Evolutionary conservation across 2,888 invertebrate genomes (phyloP), one percentile per base, ranked within the genome.

Genomic region (Polia nebulosa): DNA sequence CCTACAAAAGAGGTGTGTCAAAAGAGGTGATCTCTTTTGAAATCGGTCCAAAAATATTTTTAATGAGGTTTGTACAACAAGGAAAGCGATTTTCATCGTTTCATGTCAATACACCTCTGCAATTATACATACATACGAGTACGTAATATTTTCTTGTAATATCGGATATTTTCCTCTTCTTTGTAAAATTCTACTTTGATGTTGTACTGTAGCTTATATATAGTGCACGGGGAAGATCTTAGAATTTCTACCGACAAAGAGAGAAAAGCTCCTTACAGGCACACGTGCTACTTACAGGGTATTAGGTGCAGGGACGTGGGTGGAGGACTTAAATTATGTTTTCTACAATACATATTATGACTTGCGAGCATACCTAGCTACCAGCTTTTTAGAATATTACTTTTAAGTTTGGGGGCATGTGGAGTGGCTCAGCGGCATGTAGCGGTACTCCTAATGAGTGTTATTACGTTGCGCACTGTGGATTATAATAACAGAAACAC

Each of bases 261-360:
- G 1, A 45, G 68, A 13, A 67, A 72, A 72, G 76, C 71, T 76
- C 25, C 76, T 72, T 67, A 72, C 7, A 15, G 11, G 17, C 6
- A 29, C 29, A 29, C 22, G 13, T 36, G n/a, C 9, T 36, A 44
- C 44, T 29, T 49, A 27, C 8, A 29, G 2, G 13, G 41, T 25
- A 66, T 51, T 57, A 36, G 0, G 17, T 44, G 22, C 41, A 25
- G 8, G 22, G 17, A 2, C 27, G n/a, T 64, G 15, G 36, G 32
- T 25, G 15, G 29, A 36, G 1, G 20, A 7, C 32, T 59, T 47
- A 59, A 27, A 22, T 60, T 13, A 39, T 7, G 3, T 60, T 29
- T 47, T 47, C 7, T 34, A 36, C 3, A 1, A 22, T n/a, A n/a
- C n/a, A n/a, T 34, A 20, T 27, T 45, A 15, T n/a, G 1, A 11